Conservation (phyloP, 1,140 invertebrate genomes). For the Drosophila insularis region DNA sequence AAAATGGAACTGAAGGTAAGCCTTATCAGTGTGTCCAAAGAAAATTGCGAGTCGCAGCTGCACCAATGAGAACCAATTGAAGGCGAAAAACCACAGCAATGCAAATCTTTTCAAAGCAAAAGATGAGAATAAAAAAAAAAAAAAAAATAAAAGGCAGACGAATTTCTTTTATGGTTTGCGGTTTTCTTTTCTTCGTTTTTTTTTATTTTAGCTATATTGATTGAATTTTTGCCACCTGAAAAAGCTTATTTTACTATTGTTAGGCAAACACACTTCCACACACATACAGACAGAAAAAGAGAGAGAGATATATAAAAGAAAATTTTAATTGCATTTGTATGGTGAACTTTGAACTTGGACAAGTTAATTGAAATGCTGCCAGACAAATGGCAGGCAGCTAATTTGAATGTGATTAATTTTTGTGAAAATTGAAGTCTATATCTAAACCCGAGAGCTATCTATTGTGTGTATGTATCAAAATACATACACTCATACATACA, state of each 20-base stretch:
- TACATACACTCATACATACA: too few species aligned
- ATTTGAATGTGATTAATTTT: slow-evolving; percentile 25
- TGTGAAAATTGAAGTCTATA: not conserved
- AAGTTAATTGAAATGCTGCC: slow-evolving; percentile 26
- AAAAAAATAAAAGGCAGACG: not conserved
- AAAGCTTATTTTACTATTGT: slow-evolving; percentile 18
- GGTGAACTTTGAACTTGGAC: slow-evolving; percentile 11
- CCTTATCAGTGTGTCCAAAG: not conserved
- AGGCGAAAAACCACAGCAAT: slow-evolving; percentile 15
- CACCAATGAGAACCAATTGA: slow-evolving; percentile 3
- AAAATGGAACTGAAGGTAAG: not conserved
- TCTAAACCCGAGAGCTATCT: not conserved
- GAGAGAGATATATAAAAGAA: not conserved
- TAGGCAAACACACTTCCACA: not conserved
- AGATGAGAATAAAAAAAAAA: not conserved
- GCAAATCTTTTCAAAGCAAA: slow-evolving; percentile 11
- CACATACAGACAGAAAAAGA: too few species aligned
- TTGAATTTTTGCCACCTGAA: slow-evolving; percentile 14
- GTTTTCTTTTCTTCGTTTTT: not conserved
- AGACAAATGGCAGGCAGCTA: slow-evolving; percentile 16
- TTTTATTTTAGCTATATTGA: slow-evolving; percentile 6
- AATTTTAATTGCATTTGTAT: slow-evolving; percentile 9
- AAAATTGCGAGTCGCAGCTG: slow-evolving; percentile 8
- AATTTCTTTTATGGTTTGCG: slow-evolving; percentile 10
- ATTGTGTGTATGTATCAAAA: too few species aligned